Evolutionary conservation across 2,888 invertebrate genomes (phyloP).

Genomic region (Chaitophorus viminalis): DNA sequence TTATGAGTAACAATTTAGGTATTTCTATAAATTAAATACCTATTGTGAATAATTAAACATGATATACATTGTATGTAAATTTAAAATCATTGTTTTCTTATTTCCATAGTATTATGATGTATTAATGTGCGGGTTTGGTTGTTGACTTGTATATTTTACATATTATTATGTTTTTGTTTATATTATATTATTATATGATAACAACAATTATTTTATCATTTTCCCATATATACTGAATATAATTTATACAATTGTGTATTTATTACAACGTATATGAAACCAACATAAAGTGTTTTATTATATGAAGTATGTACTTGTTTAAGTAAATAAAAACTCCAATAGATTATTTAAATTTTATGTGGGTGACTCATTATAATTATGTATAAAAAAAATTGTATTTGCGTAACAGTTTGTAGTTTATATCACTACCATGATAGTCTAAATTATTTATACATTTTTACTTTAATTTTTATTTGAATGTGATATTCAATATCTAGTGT

Average conservation of each 20-base stretch:
- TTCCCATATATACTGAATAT: background rate
- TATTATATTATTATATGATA: background rate
- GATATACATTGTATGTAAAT: background rate
- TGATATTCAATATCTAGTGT: background rate
- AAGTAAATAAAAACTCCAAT: background rate
- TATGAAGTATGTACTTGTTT: background rate
- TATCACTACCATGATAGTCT: background rate
- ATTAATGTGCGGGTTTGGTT: background rate
- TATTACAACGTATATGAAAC: background rate
- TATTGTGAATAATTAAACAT: background rate
- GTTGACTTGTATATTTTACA: background rate
- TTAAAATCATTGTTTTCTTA: background rate
- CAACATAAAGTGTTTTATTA: background rate
- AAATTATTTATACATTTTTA: constrained; percentile 7
- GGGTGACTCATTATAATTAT: background rate
- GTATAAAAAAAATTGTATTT: constrained; percentile 3
- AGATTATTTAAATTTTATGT: background rate
- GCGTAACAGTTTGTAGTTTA: too few species aligned
- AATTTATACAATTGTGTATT: background rate
- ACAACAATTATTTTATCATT: background rate
- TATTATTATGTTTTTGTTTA: background rate
- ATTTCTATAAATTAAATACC: background rate
- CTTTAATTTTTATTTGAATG: constrained; percentile 9
- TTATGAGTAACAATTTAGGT: background rate
- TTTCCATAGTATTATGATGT: background rate